These are phyloP conservation scores for Goniozus legneri DNA, from an alignment of 1,140 invertebrate species.

Conservation along the genomic window DNA sequence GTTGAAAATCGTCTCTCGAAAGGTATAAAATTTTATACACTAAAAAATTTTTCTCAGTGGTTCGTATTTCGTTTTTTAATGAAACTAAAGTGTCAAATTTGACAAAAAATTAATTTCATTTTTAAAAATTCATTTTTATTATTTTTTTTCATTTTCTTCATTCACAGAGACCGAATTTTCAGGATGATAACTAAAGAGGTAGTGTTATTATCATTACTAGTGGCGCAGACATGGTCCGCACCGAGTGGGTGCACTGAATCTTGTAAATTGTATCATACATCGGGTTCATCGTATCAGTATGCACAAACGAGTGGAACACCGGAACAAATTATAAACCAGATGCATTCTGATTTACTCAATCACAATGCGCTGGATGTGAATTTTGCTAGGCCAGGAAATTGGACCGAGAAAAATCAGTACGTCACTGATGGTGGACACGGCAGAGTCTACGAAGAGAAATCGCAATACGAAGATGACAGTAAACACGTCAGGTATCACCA, in stretches of 20 bases:
- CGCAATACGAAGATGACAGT: constrained; percentile 24
- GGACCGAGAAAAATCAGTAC: constrained; percentile 33
- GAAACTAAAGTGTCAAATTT: neutral
- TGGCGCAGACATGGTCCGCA: constrained; percentile 20
- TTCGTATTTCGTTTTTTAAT: too few species aligned
- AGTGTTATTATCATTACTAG: constrained; percentile 19
- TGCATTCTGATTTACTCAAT: constrained; percentile 14
- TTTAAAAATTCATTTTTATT: constrained; percentile 7
- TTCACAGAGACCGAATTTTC: constrained; percentile 17
- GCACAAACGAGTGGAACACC: neutral
- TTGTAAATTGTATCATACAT: constrained; percentile 13
- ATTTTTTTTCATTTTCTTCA: neutral
- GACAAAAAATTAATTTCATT: neutral
- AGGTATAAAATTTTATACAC: constrained; percentile 17
- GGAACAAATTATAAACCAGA: neutral
- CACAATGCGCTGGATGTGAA: constrained; percentile 12
- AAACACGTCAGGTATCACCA: constrained; percentile 30
- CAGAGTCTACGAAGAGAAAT: constrained; percentile 33
- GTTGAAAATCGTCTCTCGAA: constrained; percentile 11
- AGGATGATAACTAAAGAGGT: constrained; percentile 21
- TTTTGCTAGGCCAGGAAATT: constrained; percentile 32
- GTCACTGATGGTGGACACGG: constrained; percentile 26
- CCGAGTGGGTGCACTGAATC: constrained; percentile 32
- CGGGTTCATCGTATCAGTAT: neutral
- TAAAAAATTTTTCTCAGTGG: neutral